Evolutionary conservation across 1,140 invertebrate species (phyloP).

Genomic region (Aphelinus atriplicis): DNA sequence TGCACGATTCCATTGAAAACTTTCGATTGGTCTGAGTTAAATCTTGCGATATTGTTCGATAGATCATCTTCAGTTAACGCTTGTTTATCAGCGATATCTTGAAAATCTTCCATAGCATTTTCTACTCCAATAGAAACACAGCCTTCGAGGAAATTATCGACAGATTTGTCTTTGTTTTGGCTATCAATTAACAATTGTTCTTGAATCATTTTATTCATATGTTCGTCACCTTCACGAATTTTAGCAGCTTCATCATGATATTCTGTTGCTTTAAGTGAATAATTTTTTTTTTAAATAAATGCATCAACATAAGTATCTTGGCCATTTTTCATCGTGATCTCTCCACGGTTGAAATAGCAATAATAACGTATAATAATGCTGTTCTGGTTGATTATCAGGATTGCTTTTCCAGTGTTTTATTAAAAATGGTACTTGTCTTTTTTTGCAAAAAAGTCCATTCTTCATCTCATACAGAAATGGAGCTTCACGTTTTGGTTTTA

Average conservation of each 20-base stretch:
- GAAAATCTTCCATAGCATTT: constrained; percentile 21
- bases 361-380: too few species aligned
- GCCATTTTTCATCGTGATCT: too few species aligned
- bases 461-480: constrained; percentile 28
- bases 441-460: too few species aligned
- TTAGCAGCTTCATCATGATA: too few species aligned
- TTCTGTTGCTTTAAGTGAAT: constrained; percentile 36
- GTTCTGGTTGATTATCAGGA: too few species aligned
- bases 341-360: too few species aligned
- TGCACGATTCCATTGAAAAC: constrained; percentile 24
- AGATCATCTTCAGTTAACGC: background rate
- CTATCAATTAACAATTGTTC: constrained; percentile 14
- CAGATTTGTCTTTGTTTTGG: too few species aligned
- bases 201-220: constrained; percentile 15
- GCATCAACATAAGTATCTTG: constrained; percentile 41
- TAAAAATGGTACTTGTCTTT: constrained; percentile 37
- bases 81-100: background rate
- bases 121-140: constrained; percentile 10
- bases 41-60: constrained; percentile 1
- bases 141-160: background rate
- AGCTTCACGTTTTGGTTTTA: constrained; percentile 28
- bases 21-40: constrained; percentile 19
- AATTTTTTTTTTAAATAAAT: constrained; percentile 24
- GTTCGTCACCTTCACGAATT: constrained; percentile 1
- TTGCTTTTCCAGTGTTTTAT: constrained; percentile 46